Percentiles rank a stretch among this genome's conserved stretches.
phyloP scores from a whole-genome alignment of 2,113 vertebrate genomes.

The Aleadryas rufinucha region DNA sequence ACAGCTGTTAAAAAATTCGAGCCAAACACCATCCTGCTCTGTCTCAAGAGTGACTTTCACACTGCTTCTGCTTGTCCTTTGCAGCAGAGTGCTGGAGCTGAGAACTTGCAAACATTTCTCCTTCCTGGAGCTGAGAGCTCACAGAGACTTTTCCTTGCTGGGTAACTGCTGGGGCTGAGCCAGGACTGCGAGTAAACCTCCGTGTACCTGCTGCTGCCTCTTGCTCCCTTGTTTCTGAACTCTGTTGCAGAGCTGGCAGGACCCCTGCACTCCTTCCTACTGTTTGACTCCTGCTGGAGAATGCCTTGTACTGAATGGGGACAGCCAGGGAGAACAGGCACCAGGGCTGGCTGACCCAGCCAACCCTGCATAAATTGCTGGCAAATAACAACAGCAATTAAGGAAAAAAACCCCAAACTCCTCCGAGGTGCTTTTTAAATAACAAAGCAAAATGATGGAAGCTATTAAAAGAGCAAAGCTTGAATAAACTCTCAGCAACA shows the following conservation, averaged over 20 bases:
- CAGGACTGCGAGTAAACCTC: fast-evolving
- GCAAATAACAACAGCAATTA: not conserved
- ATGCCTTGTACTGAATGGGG: not conserved
- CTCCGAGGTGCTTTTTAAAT: not conserved
- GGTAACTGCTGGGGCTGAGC: not conserved
- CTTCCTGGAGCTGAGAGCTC: not conserved
- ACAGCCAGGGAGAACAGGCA: not conserved
- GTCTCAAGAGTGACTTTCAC: not conserved
- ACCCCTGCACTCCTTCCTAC: not conserved
- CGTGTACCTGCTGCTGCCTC: not conserved
- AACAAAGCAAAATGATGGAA: not conserved
- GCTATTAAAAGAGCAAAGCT: not conserved
- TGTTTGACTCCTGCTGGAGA: not conserved
- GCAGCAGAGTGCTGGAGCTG: not conserved
- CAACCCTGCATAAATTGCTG: not conserved
- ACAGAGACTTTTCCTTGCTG: not conserved
- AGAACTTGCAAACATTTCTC: not conserved
- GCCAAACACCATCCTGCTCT: not conserved
- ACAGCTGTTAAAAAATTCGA: not conserved
- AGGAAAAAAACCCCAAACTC: not conserved
- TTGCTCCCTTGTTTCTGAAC: not conserved
- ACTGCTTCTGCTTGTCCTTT: no score
- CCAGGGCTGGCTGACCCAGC: not conserved
- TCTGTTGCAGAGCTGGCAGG: not conserved
- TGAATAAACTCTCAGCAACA: not conserved